Conservation (phyloP, 2,797 vertebrate genomes). For the Karalla daura region DNA sequence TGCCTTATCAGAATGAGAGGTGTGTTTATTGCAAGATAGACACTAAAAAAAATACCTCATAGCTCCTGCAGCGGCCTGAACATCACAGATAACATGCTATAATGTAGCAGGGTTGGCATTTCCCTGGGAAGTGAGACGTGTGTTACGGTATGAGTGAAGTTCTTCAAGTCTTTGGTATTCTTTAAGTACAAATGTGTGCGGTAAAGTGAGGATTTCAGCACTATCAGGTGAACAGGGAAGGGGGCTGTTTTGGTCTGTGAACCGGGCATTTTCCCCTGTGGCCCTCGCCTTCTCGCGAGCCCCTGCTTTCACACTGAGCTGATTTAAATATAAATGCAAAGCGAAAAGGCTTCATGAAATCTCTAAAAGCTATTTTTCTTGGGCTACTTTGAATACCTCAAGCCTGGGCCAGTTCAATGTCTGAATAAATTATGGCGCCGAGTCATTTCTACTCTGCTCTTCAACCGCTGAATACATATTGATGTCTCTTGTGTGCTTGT, state of each 20-base stretch:
- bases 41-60: not conserved
- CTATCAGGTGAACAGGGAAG: slow-evolving; percentile 9
- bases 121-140: not conserved
- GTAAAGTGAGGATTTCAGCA: slow-evolving; percentile 17
- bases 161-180: not conserved
- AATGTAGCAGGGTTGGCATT: not conserved
- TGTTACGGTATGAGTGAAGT: slow-evolving; percentile 33
- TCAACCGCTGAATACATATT: slow-evolving; percentile 68
- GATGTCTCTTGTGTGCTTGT: slow-evolving; percentile 68
- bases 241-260: slow-evolving; percentile 28
- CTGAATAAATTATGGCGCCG: slow-evolving; percentile 78
- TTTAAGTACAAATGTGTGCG: slow-evolving; percentile 39
- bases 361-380: slow-evolving; percentile 61
- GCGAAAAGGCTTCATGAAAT: slow-evolving; percentile 61
- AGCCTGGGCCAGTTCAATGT: slow-evolving; percentile 63
- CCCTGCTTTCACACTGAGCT: slow-evolving; percentile 59
- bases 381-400: slow-evolving; percentile 69
- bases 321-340: slow-evolving; percentile 75
- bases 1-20: not conserved
- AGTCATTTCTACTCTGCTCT: slow-evolving; percentile 66
- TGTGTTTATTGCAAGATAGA: not conserved
- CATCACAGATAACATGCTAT: not conserved
- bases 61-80: slow-evolving; percentile 5
- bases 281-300: slow-evolving; percentile 16
- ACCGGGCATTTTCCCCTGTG: slow-evolving; percentile 45